phyloP scores from a whole-genome alignment of 2,113 vertebrate species.

The Circaetus gallicus region DNA sequence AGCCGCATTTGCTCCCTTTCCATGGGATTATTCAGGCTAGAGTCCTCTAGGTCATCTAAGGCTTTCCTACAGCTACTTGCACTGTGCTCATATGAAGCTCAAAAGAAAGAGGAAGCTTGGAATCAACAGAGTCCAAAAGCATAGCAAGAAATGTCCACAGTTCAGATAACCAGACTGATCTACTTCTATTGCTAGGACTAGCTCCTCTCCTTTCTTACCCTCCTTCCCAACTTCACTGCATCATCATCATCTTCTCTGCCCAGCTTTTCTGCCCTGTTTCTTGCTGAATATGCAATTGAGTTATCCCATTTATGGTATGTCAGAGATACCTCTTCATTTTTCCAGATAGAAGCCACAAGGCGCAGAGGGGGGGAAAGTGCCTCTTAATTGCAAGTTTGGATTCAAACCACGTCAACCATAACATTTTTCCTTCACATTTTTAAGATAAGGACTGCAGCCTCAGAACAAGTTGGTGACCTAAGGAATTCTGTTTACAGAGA shows the following conservation, averaged over 20 bases:
- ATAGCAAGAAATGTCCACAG: fast-evolving
- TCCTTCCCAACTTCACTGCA: background rate
- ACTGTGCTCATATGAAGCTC: fast-evolving
- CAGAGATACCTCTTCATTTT: background rate
- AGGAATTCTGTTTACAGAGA: background rate
- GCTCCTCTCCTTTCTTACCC: background rate
- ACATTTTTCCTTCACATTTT: background rate
- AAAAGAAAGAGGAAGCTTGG: background rate
- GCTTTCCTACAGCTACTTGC: background rate
- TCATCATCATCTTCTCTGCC: background rate
- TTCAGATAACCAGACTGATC: background rate
- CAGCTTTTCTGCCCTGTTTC: background rate
- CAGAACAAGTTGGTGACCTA: background rate
- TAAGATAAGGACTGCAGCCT: background rate
- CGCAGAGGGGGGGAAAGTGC: background rate
- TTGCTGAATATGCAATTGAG: background rate
- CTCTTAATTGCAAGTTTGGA: background rate
- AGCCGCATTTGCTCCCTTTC: fast-evolving
- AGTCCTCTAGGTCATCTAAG: fast-evolving
- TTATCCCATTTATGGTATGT: background rate
- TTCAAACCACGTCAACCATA: background rate
- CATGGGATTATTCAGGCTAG: background rate
- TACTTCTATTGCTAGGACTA: background rate
- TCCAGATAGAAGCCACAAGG: background rate
- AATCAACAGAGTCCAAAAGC: background rate